Conservation (phyloP, 2,888 invertebrate species). For the Euspilapteryx auroguttella region DNA sequence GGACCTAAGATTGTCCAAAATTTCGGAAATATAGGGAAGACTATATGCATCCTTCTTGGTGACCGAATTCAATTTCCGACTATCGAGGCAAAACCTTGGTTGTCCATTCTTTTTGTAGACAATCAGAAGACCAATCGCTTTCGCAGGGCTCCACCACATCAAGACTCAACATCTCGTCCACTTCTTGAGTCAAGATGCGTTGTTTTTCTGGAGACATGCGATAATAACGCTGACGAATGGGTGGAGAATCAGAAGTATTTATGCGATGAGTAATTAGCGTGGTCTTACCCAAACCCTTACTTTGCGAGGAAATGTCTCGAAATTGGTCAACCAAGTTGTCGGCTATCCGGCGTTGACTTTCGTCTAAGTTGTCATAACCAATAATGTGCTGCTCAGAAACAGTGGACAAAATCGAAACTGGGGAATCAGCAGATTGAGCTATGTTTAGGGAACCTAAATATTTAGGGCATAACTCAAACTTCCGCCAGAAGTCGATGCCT, state of each 20-base stretch:
- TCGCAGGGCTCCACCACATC: conserved; percentile 7
- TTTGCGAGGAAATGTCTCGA: conserved; percentile 7
- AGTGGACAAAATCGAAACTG: not conserved
- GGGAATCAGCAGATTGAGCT: not conserved
- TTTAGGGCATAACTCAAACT: conserved; percentile 8
- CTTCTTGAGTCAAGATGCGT: conserved; percentile 1
- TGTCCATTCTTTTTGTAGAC: conserved; percentile 9
- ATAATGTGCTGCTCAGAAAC: conserved; percentile 1
- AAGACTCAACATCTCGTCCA: not conserved
- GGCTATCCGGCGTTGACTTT: conserved; percentile 4
- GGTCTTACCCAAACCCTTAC: conserved; percentile 11
- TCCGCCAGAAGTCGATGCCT: conserved; percentile 10
- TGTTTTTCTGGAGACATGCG: conserved; percentile 10
- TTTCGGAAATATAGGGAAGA: conserved; percentile 9
- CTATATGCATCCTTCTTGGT: too few relatives aligned
- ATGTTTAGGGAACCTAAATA: not conserved
- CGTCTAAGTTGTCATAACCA: conserved; percentile 4
- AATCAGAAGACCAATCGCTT: conserved; percentile 10
- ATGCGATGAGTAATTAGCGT: conserved; percentile 10
- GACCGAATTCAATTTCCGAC: conserved; percentile 10
- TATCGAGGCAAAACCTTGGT: conserved; percentile 10
- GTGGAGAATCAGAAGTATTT: conserved; percentile 11
- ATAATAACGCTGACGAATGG: conserved; percentile 11
- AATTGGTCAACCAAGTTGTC: conserved; percentile 7
- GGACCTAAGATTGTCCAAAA: conserved; percentile 10